Evolutionary conservation across 2,888 invertebrate species (phyloP).

Genomic region (Phalangium opilio): DNA sequence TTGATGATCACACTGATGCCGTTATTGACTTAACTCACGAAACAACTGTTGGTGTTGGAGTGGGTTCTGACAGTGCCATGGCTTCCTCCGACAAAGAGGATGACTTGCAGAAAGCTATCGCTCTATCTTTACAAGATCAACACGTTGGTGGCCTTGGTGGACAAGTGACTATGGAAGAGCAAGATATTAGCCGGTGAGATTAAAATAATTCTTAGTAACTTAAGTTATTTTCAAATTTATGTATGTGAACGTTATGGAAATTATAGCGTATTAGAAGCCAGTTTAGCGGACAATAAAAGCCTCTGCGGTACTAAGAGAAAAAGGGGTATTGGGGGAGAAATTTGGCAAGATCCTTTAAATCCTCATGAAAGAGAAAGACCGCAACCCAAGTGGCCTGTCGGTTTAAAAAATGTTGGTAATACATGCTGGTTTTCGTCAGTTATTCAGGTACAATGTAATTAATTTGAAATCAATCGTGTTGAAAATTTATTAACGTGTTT

Average conservation of each 20-base stretch:
- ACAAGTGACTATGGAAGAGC: constrained; percentile 31
- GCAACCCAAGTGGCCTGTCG: constrained; percentile 32
- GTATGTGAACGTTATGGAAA: neutral
- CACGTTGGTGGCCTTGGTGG: constrained; percentile 29
- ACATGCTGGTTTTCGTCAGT: constrained; percentile 38
- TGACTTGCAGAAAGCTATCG: constrained; percentile 34
- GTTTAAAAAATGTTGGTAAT: constrained; percentile 36
- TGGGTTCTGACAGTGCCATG: no score
- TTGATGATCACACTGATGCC: constrained; percentile 5
- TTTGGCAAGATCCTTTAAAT: constrained; percentile 34
- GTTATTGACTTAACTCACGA: constrained; percentile 25
- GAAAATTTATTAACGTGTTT: no score
- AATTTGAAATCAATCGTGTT: no score
- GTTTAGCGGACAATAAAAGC: constrained; percentile 32
- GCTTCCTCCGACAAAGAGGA: constrained; percentile 20
- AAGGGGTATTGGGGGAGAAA: constrained; percentile 24
- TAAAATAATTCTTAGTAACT: no score
- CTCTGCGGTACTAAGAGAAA: constrained; percentile 29
- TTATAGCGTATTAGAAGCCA: constrained; percentile 32
- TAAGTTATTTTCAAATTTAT: constrained; percentile 2
- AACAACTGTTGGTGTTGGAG: constrained; percentile 7
- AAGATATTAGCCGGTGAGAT: constrained; percentile 33
- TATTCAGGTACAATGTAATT: constrained; percentile 29
- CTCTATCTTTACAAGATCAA: constrained; percentile 31
- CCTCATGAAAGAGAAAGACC: constrained; percentile 24